A percentile compares a stretch with the other conserved stretches of the same genome.
phyloP scores from a whole-genome alignment of 2,113 vertebrate species.

The Boleophthalmus pectinirostris region DNA sequence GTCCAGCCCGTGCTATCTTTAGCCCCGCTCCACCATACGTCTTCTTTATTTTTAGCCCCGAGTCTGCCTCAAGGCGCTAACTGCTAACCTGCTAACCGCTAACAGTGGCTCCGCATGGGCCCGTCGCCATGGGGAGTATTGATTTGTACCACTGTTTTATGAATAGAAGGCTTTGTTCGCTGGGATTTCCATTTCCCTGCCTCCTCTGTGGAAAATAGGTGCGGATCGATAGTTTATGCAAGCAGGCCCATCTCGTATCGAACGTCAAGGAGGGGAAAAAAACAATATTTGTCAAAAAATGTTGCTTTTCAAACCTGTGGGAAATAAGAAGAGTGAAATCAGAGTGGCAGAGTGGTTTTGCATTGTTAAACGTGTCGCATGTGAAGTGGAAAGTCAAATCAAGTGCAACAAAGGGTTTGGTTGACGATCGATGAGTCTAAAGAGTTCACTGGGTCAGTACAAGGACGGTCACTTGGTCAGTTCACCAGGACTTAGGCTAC shows the following conservation, averaged over 20 bases:
- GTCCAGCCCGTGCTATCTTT: neutral
- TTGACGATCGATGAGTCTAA: neutral
- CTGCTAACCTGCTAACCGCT: constrained; percentile 17
- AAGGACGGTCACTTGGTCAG: too few species aligned
- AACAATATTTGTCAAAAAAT: neutral
- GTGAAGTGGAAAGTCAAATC: neutral
- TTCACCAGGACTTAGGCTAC: too few species aligned
- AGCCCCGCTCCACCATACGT: neutral
- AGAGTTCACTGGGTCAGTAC: neutral
- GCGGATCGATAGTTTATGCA: constrained; percentile 47
- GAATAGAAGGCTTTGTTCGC: constrained; percentile 49
- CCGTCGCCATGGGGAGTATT: constrained; percentile 28
- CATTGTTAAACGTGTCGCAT: constrained; percentile 3
- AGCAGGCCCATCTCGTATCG: constrained; percentile 38
- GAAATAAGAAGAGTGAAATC: constrained; percentile 8
- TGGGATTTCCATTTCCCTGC: constrained; percentile 35
- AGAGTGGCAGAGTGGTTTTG: neutral
- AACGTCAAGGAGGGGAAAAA: constrained; percentile 10
- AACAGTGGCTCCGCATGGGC: constrained; percentile 26
- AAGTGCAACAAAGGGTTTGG: neutral
- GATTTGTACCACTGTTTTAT: constrained; percentile 44
- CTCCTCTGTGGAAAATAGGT: constrained; percentile 36
- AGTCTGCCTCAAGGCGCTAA: constrained; percentile 30
- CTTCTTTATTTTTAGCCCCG: constrained; percentile 21
- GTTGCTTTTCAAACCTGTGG: constrained; percentile 11